Base-by-base conservation (phyloP, 2,888 invertebrate species). In the Trissonchulus latispiculum region DNA sequence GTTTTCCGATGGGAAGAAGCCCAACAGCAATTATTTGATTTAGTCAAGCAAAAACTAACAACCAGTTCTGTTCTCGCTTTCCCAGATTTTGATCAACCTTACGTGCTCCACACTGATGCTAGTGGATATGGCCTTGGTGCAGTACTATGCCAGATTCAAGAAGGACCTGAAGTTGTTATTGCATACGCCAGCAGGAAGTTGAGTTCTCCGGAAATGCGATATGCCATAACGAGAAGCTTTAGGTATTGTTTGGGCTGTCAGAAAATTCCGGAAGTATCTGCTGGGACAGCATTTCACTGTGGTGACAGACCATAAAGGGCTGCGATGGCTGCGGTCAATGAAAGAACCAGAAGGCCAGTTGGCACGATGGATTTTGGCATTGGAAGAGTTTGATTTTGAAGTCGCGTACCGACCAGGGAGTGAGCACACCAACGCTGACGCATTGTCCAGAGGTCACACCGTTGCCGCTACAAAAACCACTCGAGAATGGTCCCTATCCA, bases 361-460 rank as follows among this genome's bases (percentile, higher is more conserved):
- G 23, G 36, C 69, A 3, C 33, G 28, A 33, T 68, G 69, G 69
- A 36, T 33, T 35, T 8, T 68, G 35, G 2, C n/a, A 35, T n/a
- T 68, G 18, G 36, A 68, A 33, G 69, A 68, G n/a, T 68, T 35
- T 68, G 36, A 68, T 33, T 36, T 68, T 35, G 36, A 33, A 31
- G 36, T 68, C 36, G 69, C n/a, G 33, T 68, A 68, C n/a, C 33
- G 36, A 3, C 69, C 69, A 3, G 69, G 69, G 3, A 68, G 36
- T 36, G 29, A 33, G 2, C 33, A 68, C 35, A 36, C n/a, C 8
- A 36, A 36, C 15, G 69, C 35, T 35, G 69, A 68, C n/a, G 69
- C 33, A n/a, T 36, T 68, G 36, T 68, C 69, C n/a, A 23, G 31
- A 48, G 23, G 48, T 23, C 48, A 48, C 23, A 48, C 48, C 8